A percentile compares a stretch with the other conserved stretches of the same genome.
phyloP scores from a whole-genome alignment of 2,113 vertebrate genomes.

The Platysternon megacephalum region DNA sequence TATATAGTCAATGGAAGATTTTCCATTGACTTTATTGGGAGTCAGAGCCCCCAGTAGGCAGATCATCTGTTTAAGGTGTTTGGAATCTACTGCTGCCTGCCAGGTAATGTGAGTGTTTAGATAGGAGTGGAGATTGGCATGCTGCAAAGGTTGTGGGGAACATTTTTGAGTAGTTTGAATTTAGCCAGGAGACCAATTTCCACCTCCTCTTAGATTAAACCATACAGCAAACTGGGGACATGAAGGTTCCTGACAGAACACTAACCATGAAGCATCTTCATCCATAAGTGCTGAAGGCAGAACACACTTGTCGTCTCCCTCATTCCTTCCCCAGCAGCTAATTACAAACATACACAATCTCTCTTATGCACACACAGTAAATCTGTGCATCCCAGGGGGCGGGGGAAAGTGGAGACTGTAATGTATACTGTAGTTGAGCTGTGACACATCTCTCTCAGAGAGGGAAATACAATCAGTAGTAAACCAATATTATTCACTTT shows the following conservation, averaged over 20 bases:
- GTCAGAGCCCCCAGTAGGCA: neutral
- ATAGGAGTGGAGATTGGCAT: neutral
- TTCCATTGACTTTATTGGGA: neutral
- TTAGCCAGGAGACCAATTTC: neutral
- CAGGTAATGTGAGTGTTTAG: neutral
- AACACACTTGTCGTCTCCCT: neutral
- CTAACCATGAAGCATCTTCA: neutral
- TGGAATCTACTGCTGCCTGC: neutral
- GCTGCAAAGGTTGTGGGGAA: neutral
- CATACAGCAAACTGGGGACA: neutral
- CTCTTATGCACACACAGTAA: neutral
- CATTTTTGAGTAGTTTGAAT: neutral
- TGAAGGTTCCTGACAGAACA: neutral
- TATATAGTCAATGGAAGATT: neutral
- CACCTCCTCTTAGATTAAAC: neutral
- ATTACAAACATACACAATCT: neutral
- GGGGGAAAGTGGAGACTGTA: neutral
- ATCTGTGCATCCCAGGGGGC: neutral
- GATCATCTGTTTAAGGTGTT: neutral
- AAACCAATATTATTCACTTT: neutral
- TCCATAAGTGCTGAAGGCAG: neutral
- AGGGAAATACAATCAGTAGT: neutral
- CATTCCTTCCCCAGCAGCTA: neutral
- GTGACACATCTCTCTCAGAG: neutral
- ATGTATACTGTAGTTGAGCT: neutral